These are phyloP conservation scores for Drosophila meridionalis DNA, from an alignment of 2,888 invertebrate genomes.

Conservation along the genomic window DNA sequence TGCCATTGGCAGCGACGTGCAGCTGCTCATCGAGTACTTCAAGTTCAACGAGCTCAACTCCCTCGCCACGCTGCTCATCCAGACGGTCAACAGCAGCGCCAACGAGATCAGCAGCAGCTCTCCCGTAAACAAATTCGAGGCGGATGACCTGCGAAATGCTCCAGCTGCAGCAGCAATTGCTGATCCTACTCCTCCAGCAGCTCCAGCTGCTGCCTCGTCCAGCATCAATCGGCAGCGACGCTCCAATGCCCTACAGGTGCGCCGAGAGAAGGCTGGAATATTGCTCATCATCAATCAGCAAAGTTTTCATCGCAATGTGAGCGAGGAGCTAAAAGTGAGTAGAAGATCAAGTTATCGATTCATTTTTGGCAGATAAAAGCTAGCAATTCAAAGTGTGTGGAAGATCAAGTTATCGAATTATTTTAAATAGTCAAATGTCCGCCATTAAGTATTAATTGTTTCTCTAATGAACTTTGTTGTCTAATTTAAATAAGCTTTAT, in stretches of 20 bases:
- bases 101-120: not conserved
- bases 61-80: constrained; percentile 66
- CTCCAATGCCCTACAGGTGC: constrained; percentile 63
- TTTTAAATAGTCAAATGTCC: too few species aligned
- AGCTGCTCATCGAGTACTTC: constrained; percentile 76
- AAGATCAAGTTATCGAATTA: not conserved
- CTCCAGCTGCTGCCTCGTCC: not conserved
- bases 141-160: not conserved
- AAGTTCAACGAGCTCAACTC: constrained; percentile 74
- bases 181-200: not conserved
- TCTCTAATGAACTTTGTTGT: not conserved
- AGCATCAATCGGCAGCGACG: constrained; percentile 12
- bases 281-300: constrained; percentile 83
- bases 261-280: constrained; percentile 73
- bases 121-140: constrained; percentile 1
- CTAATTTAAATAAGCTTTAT: not conserved
- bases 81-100: constrained; percentile 65
- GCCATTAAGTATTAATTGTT: not conserved
- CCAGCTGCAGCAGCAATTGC: too few species aligned
- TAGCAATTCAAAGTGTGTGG: constrained; percentile 52
- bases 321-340: constrained; percentile 69
- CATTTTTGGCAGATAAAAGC: too few species aligned
- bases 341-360: not conserved
- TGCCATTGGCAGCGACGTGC: constrained; percentile 69
- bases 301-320: constrained; percentile 68